phyloP scores from a whole-genome alignment of 2,113 vertebrate species.

The Gambusia holbrooki region DNA sequence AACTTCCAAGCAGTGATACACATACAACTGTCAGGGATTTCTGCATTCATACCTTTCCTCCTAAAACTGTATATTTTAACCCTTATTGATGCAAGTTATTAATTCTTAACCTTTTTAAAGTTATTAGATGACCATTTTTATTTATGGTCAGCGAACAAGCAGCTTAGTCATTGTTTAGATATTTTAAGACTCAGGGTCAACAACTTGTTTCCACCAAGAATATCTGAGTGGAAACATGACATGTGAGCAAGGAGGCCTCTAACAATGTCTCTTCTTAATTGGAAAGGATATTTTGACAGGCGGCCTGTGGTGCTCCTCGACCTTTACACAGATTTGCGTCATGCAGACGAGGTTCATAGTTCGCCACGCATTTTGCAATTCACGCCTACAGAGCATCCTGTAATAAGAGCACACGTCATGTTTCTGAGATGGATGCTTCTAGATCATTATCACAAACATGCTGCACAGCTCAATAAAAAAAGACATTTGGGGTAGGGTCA shows the following conservation, averaged over 20 bases:
- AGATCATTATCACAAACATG: constrained; percentile 40
- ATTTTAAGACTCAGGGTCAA: constrained; percentile 19
- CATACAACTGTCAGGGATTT: too few relatives aligned
- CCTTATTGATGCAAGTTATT: too few relatives aligned
- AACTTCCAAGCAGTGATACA: too few relatives aligned
- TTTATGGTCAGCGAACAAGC: neutral
- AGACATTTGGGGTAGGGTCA: neutral
- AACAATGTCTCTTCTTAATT: constrained; percentile 54
- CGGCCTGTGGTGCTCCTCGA: constrained; percentile 64
- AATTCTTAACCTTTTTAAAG: too few relatives aligned
- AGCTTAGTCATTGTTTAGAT: neutral
- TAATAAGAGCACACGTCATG: constrained; percentile 24
- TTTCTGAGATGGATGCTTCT: constrained; percentile 46
- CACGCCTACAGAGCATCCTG: constrained; percentile 42
- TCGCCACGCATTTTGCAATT: constrained; percentile 57
- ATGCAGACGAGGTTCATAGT: constrained; percentile 55
- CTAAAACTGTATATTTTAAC: neutral
- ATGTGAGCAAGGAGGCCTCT: constrained; percentile 34
- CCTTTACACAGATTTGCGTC: constrained; percentile 66
- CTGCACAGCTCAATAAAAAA: constrained; percentile 22
- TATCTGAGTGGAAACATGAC: constrained; percentile 42
- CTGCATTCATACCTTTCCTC: too few relatives aligned
- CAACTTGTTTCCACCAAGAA: constrained; percentile 32
- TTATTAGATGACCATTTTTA: neutral
- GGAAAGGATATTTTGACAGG: constrained; percentile 59